A percentile compares a stretch with the other conserved stretches of the same genome.
Conservation (phyloP, 2,113 vertebrate genomes). For the Archocentrus centrarchus region DNA sequence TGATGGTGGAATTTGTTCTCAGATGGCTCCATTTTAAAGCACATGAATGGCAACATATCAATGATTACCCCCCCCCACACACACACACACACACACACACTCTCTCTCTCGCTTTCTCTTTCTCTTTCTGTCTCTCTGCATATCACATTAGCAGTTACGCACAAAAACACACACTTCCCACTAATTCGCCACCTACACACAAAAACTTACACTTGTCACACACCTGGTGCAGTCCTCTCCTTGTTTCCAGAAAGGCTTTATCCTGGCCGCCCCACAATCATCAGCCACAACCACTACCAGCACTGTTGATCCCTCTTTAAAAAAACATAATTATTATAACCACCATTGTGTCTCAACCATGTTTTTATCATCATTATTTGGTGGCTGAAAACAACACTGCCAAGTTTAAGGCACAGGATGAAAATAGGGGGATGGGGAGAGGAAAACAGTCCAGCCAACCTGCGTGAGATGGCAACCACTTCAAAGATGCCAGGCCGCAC, state of each 20-base stretch:
- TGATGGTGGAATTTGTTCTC: slow-evolving; percentile 74
- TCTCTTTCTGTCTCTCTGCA: slow-evolving; percentile 30
- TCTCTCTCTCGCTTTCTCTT: too few species aligned
- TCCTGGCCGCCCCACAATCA: slow-evolving; percentile 54
- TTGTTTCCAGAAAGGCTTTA: slow-evolving; percentile 33
- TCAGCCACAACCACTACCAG: slow-evolving; percentile 26
- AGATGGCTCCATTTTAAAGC: slow-evolving; percentile 77
- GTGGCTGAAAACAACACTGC: slow-evolving; percentile 55
- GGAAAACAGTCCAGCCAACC: slow-evolving; percentile 74
- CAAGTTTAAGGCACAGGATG: slow-evolving; percentile 67
- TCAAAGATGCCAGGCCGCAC: slow-evolving; percentile 78
- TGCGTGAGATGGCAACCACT: slow-evolving; percentile 81
- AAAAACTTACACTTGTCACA: slow-evolving; percentile 40
- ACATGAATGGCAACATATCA: slow-evolving; percentile 74
- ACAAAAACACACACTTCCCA: slow-evolving; percentile 30
- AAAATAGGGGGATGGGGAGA: slow-evolving; percentile 42
- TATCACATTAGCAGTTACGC: slow-evolving; percentile 32
- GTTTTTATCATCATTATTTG: slow-evolving; percentile 61
- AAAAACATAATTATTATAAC: slow-evolving; percentile 69
- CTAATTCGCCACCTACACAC: slow-evolving; percentile 30
- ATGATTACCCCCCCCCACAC: slow-evolving; percentile 43
- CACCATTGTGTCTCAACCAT: slow-evolving; percentile 54
- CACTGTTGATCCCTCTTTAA: slow-evolving; percentile 40
- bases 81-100: too few species aligned
- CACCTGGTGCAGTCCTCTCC: slow-evolving; percentile 54